Conservation (phyloP, 1,140 invertebrate species). For the Tetramorium simillimum region DNA sequence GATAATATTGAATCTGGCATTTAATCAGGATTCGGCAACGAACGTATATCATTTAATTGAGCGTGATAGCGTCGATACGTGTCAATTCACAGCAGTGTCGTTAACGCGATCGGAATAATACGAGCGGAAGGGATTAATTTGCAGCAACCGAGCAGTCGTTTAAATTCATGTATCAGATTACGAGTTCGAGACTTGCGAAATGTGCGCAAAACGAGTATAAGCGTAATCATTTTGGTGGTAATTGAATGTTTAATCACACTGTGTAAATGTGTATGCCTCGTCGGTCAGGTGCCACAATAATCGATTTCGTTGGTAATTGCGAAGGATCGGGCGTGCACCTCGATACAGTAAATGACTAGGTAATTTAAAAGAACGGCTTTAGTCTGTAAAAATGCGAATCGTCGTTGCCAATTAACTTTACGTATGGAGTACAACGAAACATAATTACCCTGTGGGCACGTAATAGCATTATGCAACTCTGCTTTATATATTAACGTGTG, state of each 20-base stretch:
- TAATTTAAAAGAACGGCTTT: slow-evolving; percentile 12
- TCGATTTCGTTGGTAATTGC: slow-evolving; percentile 50
- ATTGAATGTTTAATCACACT: slow-evolving; percentile 64
- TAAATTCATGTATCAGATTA: slow-evolving; percentile 59
- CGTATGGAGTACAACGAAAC: slow-evolving; percentile 10
- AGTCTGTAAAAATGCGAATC: slow-evolving; percentile 20
- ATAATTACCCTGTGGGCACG: background rate
- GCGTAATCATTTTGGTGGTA: slow-evolving; percentile 20
- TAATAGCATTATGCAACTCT: slow-evolving; percentile 22
- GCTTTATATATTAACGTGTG: slow-evolving; percentile 30
- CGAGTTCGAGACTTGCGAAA: slow-evolving; percentile 33
- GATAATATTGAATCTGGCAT: slow-evolving; percentile 31
- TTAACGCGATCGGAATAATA: slow-evolving; percentile 50
- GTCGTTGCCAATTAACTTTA: slow-evolving; percentile 31
- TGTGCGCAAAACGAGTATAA: slow-evolving; percentile 40
- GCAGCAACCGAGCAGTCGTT: slow-evolving; percentile 31
- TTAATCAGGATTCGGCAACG: slow-evolving; percentile 35
- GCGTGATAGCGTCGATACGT: slow-evolving; percentile 48
- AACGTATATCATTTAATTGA: slow-evolving; percentile 54
- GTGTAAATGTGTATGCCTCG: slow-evolving; percentile 1
- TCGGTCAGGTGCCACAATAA: slow-evolving; percentile 1
- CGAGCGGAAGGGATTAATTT: slow-evolving; percentile 51
- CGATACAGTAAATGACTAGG: background rate
- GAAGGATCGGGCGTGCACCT: slow-evolving; percentile 1
- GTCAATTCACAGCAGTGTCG: slow-evolving; percentile 53